Conservation (phyloP, 2,113 vertebrate species). For the Stigmatopora argus region DNA sequence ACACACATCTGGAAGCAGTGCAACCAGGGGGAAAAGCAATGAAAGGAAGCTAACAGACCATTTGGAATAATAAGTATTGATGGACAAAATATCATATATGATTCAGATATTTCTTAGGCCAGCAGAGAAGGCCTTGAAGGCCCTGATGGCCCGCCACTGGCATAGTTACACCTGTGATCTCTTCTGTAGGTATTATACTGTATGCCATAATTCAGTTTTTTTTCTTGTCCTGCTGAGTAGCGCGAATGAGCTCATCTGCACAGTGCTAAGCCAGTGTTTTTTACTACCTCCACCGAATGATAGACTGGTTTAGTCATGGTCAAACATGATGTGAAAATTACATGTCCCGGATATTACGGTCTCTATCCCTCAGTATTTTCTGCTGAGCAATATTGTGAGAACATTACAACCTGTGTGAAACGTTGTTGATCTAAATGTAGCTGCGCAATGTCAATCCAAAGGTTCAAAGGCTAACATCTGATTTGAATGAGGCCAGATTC, state of each 20-base stretch:
- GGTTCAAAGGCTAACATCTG: constrained; percentile 43
- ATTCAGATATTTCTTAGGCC: too few species aligned
- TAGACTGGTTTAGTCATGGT: neutral
- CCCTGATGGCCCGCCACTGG: too few species aligned
- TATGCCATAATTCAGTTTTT: neutral
- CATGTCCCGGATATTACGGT: neutral
- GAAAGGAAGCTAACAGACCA: too few species aligned
- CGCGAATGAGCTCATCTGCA: constrained; percentile 5
- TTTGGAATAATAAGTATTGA: too few species aligned
- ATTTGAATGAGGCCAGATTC: constrained; percentile 59
- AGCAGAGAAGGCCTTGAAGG: too few species aligned
- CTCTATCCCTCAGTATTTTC: neutral
- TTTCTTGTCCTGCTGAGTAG: constrained; percentile 12
- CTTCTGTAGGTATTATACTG: neutral
- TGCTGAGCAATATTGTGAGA: neutral
- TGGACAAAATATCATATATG: too few species aligned
- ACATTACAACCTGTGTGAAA: neutral
- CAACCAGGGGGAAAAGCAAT: too few species aligned
- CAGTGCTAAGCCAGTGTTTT: constrained; percentile 16
- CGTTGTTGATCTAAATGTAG: constrained; percentile 17
- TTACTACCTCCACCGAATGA: constrained; percentile 11
- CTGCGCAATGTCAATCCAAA: constrained; percentile 1
- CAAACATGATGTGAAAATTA: neutral
- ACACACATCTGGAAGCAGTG: too few species aligned
- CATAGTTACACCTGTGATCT: neutral